Base-by-base conservation (phyloP, 1,140 invertebrate species). In the Caenorhabditis remanei region DNA sequence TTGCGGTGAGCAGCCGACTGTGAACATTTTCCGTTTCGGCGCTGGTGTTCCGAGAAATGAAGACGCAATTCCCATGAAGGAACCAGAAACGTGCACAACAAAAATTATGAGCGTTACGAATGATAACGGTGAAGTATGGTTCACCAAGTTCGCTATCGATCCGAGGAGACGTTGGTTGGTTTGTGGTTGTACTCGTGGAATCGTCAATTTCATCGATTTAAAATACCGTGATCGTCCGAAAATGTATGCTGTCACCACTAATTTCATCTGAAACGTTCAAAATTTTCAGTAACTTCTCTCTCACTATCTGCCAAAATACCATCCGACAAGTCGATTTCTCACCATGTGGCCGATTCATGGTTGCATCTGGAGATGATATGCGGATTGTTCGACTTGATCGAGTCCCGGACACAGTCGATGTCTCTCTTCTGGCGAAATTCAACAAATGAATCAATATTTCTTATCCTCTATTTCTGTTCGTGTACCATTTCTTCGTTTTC, bases 281-380 rank as follows among this genome's bases (percentile, higher is more conserved):
- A 7, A 16, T 4, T 65, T 65, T 11, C 32, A 65, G 63, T 9
- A 65, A 4, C 8, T 11, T 19, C 24, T 13, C 32, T 40, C 4
- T 32, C 32, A 6, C 6, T n/a, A 11, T 11, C n/a, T 21, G 63
- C 32, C 6, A 32, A 0, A 8, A 11, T 41, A 40, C 63, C 40
- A 41, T 75, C n/a, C 67, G 67, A 7, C 41, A 75, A 6, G 67
- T 46, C 11, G 7, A n/a, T 48, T 75, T 75, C 43, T 75, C 67
- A 7, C 8, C 43, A 9, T 75, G 67, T 48, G 67, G 67, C 16
- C 67, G 67, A 16, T 75, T n/a, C 19, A 16, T 75, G 4, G 16
- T 46, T 9, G 9, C 41, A 46, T 16, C 24, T 4, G 9, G 11
- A 6, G 41, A 46, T n/a, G 14, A 75, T 16, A 41, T 41, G 19